Evolutionary conservation across 2,888 invertebrate genomes (phyloP), one percentile per base, ranked within the genome.

Genomic region (Eumacrocentrus americanus): DNA sequence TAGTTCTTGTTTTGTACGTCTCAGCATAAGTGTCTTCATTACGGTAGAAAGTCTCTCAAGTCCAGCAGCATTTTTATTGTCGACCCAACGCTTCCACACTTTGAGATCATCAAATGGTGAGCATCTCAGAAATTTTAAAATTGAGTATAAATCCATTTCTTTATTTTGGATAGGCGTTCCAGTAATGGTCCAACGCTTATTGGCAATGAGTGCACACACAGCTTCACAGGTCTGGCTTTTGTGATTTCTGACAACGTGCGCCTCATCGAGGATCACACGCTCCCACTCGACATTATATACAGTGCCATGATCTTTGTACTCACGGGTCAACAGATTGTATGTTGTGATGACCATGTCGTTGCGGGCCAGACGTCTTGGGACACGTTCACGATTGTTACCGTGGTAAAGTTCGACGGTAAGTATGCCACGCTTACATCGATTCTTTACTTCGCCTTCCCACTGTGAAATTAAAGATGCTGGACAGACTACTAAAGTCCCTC

Each of bases 81-180:
- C 92, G 53, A 98, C 92, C 91, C 95, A 96, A 61, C 89, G 88
- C 79, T 94, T 95, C 95, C 95, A 98, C 65, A 94, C 89, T 83
- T 81, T 82, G 42, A 92, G 82, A 66, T 98, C 95, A 76, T 95
- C 92, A 79, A 98, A 97, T 0, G 98, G 98, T 5, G 89, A 84
- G 74, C 93, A 92, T 11, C 88, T 83, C 6, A 98, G 81, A 79
- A 95, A 98, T 79, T 95, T 91, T 11, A 93, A 77, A 46, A 93
- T 80, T 0, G 92, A 87, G 81, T 88, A 94, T 37, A 93, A 83
- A 78, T 94, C 96, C 60, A 91, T 81, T 75, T 95, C 91, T 77
- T 94, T 92, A 80, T 98, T 98, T 75, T 98, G 98, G 40, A 98
- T 90, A 0, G 98, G 98, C 0, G 97, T 97, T 22, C 98, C 98